phyloP scores from a whole-genome alignment of 2,888 invertebrate genomes.

The Cosmia pyralina region DNA sequence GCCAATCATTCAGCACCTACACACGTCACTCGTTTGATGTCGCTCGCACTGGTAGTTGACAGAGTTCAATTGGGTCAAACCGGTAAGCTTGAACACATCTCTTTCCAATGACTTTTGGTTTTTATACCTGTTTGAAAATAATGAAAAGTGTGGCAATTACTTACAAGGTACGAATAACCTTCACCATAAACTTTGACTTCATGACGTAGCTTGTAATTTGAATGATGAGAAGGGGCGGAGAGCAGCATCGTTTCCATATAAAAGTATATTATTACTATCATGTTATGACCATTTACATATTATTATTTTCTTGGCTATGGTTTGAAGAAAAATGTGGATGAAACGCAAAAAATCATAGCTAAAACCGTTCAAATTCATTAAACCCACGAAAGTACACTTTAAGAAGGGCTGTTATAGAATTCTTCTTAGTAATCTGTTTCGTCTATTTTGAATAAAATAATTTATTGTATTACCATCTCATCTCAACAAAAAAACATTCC shows the following conservation, averaged over 20 bases:
- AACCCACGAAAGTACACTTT: background rate
- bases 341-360: background rate
- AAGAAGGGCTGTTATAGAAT: background rate
- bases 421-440: background rate
- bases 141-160: background rate
- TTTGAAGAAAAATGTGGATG: background rate
- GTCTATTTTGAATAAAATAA: background rate
- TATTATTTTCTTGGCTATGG: too few relatives aligned
- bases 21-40: slow-evolving; percentile 46
- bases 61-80: slow-evolving; percentile 13
- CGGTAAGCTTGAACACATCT: slow-evolving; percentile 1
- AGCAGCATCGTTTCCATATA: too few relatives aligned
- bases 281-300: too few relatives aligned
- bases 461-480: background rate
- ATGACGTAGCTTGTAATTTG: background rate
- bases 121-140: background rate
- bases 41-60: slow-evolving; percentile 16
- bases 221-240: background rate
- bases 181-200: background rate
- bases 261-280: too few relatives aligned
- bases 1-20: slow-evolving; percentile 46
- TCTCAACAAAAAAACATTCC: slow-evolving; percentile 15
- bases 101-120: background rate
- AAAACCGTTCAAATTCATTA: background rate
- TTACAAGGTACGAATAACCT: background rate